Base-by-base conservation (phyloP, 2,797 vertebrate species). In the Nannoperca australis region DNA sequence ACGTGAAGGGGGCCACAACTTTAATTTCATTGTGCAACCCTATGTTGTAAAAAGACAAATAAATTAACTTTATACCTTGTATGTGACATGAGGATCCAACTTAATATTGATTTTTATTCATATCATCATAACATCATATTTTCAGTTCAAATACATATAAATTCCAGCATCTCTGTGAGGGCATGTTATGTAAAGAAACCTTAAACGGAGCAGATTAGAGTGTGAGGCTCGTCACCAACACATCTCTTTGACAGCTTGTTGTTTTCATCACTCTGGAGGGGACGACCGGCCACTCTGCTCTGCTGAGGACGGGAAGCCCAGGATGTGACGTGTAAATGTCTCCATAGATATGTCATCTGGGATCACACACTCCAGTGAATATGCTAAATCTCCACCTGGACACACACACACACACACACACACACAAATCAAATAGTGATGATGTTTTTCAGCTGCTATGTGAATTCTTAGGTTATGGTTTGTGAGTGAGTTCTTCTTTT, bases 321-420 rank as follows among this genome's bases (percentile, higher is more conserved):
- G 95, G 89, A 99, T 95, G 44, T 96, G 88, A 49, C 71, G 70
- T 12, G 91, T 78, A 40, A 99, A 97, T 54, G 91, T 93, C 82
- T 96, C 94, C 69, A 95, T 75, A 40, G 96, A 96, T 86, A 99
- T 95, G 91, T 96, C 94, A 4, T 93, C 89, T n/a, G 97, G 97
- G 70, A 99, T 95, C n/a, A 88, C 88, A 63, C 7, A 24, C 84
- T 96, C 95, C 70, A 95, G 85, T 55, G 91, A 79, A 85, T 86
- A 88, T 62, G 93, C 89, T 47, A 93, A 85, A 85, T 90, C 94
- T 94, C 65, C 85, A 76, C 47, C 89, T 91, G 70, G 32, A 65
- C 36, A 76, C 44, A 85, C 8, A 67, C 34, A 78, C n/a, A 85
- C 8, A 67, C 34, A 78, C 22, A 88, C 17, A 82, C 12, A 78